These are phyloP conservation scores for Rafetus swinhoei DNA, from an alignment of 2,113 vertebrate species.

Conservation along the genomic window DNA sequence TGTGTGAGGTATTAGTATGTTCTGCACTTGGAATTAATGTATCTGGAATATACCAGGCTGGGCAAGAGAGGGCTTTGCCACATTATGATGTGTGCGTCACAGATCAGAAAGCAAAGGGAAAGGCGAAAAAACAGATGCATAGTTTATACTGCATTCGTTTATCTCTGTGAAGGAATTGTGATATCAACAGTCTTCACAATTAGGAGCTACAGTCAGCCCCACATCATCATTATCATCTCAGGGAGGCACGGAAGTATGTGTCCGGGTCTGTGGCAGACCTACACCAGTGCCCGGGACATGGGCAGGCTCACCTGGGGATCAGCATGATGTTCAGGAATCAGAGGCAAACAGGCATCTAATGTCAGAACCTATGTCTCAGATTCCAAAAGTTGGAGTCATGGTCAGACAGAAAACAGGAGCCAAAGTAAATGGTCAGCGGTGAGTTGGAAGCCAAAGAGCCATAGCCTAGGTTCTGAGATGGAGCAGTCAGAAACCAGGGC, in stretches of 20 bases:
- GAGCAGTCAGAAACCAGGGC: neutral
- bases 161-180: neutral
- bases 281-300: neutral
- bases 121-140: neutral
- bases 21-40: constrained; percentile 27
- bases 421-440: neutral
- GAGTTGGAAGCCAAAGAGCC: neutral
- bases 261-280: neutral
- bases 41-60: neutral
- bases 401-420: neutral
- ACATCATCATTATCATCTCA: neutral
- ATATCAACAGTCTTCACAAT: neutral
- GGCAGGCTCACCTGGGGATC: too few relatives aligned
- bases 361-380: neutral
- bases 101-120: neutral
- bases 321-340: neutral
- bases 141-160: neutral
- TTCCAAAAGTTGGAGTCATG: neutral
- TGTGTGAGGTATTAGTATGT: neutral
- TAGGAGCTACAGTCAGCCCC: neutral
- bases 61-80: neutral
- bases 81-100: neutral
- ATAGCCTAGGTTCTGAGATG: neutral
- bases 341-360: neutral
- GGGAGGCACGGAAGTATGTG: neutral